Evolutionary conservation across 2,797 vertebrate genomes (phyloP), one percentile per base, ranked within the genome.

Genomic region (Cyprinodon diabolis): DNA sequence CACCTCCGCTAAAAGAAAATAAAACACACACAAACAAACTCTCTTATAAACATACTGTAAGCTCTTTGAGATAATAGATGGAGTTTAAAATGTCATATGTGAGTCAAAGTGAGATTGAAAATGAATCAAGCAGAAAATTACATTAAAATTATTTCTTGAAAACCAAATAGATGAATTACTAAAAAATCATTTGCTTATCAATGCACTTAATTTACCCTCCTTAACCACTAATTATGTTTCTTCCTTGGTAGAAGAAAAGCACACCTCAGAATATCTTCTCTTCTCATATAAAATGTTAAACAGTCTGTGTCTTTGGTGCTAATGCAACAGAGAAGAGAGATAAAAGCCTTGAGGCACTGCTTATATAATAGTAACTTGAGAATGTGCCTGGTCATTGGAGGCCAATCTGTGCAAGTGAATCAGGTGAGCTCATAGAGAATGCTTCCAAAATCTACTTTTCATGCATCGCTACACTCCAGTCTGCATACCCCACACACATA

Each of bases 361-460:
- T 91, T 88, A 76, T 77, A 49, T 87, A 86, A 85, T 30, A 71
- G 60, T 56, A 71, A 66, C 25, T 58, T 0, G 9, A 75, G 76
- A 71, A 78, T 77, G 71, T 70, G 73, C 47, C 35, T 13, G 8
- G 60, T 83, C 80, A 74, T 79, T 83, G 66, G 71, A 80, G 78
- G 67, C 77, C 84, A 68, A 35, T 71, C 82, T 74, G 78, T 78
- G 83, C 73, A 66, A n/a, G 81, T 84, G 82, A 82, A 78, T 84
- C 84, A 86, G 88, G 80, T 85, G 88, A 88, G 88, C 76, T 88
- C 82, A 84, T 71, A 70, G 62, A 80, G 37, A 51, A 77, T 66
- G 69, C 88, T 87, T 87, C 86, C 88, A 93, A 84, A 80, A 80
- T 75, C 43, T 72, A 66, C 74, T 17, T 17, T 77, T 79, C 79